phyloP scores from a whole-genome alignment of 2,113 vertebrate species.

The Rousettus leschenaultii region DNA sequence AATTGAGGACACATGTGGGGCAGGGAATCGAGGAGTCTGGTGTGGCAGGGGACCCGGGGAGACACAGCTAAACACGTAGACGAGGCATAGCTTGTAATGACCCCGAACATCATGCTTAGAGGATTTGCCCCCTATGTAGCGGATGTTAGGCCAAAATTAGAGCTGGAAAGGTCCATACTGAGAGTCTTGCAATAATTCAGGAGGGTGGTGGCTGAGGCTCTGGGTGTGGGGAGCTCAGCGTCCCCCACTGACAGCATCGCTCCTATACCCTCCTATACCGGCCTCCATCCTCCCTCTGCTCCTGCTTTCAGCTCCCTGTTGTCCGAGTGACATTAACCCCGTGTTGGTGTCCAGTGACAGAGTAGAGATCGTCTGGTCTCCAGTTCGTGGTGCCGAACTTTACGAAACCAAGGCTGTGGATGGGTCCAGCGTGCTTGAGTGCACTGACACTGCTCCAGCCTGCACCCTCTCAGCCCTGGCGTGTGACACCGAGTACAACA shows the following conservation, averaged over 20 bases:
- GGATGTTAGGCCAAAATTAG: not conserved
- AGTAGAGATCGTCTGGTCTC: conserved; percentile 87
- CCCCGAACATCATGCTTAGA: not conserved
- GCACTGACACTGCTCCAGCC: conserved; percentile 86
- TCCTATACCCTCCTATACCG: not conserved
- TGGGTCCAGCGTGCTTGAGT: conserved; percentile 74
- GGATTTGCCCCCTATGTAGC: not conserved
- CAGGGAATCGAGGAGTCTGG: not conserved
- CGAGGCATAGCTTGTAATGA: not conserved
- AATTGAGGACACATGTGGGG: accelerated
- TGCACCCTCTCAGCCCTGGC: conserved; percentile 89
- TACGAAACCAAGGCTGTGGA: conserved; percentile 86
- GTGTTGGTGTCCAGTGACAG: conserved; percentile 87
- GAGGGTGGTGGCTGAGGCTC: not conserved
- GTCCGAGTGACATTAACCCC: conserved; percentile 84
- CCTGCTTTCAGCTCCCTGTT: conserved; percentile 89
- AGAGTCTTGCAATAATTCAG: not conserved
- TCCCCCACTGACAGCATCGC: not conserved
- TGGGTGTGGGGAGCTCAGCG: not conserved
- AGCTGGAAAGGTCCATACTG: not conserved
- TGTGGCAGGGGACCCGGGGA: not conserved
- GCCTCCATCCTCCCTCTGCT: not conserved
- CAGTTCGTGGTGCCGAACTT: conserved; percentile 89
- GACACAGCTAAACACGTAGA: not conserved
- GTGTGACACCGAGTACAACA: conserved; percentile 86